Percentiles rank a stretch among this genome's conserved stretches.
Evolutionary conservation across 1,140 invertebrate species (phyloP).

Genomic region (Phymorhynchus buccinoides): DNA sequence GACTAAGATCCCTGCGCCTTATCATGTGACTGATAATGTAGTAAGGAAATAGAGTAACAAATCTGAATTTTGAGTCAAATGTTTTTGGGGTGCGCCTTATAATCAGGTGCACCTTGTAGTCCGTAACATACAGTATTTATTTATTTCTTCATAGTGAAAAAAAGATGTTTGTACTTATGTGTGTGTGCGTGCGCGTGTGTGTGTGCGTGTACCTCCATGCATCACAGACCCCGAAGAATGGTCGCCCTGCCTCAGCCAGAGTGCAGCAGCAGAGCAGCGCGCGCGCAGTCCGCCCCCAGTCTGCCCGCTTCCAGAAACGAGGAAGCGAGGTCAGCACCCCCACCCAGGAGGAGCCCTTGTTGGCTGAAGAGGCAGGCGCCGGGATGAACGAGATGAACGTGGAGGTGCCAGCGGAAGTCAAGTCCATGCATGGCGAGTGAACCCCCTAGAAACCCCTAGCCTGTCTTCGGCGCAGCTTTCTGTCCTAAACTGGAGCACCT

Average conservation of each 20-base stretch:
- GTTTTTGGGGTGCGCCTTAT: too few species aligned
- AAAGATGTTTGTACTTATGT: neutral
- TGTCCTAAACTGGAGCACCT: neutral
- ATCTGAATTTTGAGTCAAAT: too few species aligned
- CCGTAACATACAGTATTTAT: too few species aligned
- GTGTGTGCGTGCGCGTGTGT: neutral
- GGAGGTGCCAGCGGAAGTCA: neutral
- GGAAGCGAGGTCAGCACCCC: neutral
- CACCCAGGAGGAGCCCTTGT: neutral
- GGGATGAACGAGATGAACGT: constrained; percentile 24
- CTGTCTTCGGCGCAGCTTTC: neutral
- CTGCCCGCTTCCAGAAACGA: neutral
- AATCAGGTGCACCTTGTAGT: too few species aligned
- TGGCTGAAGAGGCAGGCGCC: neutral
- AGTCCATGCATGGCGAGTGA: neutral
- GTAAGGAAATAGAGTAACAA: too few species aligned
- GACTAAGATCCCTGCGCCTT: too few species aligned
- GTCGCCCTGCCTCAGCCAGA: neutral
- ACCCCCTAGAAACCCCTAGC: neutral
- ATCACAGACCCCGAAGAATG: neutral
- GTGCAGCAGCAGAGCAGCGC: neutral
- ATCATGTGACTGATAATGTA: too few species aligned
- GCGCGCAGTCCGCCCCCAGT: neutral
- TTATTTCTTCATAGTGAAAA: too few species aligned
- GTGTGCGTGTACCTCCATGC: neutral